Base-by-base conservation (phyloP, 1,140 invertebrate species). In the Muscidifurax raptorellus region DNA sequence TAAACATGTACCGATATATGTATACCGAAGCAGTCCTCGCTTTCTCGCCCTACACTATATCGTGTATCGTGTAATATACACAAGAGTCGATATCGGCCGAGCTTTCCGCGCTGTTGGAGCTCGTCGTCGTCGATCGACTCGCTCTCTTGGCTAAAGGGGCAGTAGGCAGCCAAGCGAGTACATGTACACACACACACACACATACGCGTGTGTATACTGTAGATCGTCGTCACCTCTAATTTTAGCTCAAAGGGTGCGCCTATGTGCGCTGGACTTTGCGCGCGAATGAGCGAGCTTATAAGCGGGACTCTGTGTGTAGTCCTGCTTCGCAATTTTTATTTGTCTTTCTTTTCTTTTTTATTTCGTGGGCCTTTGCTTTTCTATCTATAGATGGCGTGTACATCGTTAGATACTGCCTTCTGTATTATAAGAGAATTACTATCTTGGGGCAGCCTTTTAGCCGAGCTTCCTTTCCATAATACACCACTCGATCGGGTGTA, bases 171-270 rank as follows among this genome's bases (percentile, higher is more conserved):
- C 85, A 88, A 90, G 90, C 89, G 89, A 90, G 89, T 91, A 89
- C 87, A 89, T 88, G 88, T 80, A 36, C 9, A 0, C 36, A 40
- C 36, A n/a, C 22, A n/a, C 15, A 15, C 52, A 59, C 52, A 15
- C 22, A 4, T 5, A 59, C 9, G 10, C 36, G 36, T 59, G n/a
- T n/a, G n/a, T 4, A 59, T n/a, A n/a, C 52, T 59, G 2, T 18
- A 2, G 52, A 59, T 59, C 52, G 89, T 90, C 89, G 89, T 90
- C 89, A 90, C 87, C 90, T 91, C 90, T 90, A 91, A 90, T 89
- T 91, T 91, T 91, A 91, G 89, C 90, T 89, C 90, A 91, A 91
- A 91, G 90, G 89, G 90, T 90, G 89, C 86, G 89, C 81, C 52
- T 77, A 85, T 59, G 22, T 67, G 74, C 71, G 71, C 71, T n/a